Evolutionary conservation across 1,140 invertebrate species (phyloP).

Genomic region (Lasioglossum baleicum): DNA sequence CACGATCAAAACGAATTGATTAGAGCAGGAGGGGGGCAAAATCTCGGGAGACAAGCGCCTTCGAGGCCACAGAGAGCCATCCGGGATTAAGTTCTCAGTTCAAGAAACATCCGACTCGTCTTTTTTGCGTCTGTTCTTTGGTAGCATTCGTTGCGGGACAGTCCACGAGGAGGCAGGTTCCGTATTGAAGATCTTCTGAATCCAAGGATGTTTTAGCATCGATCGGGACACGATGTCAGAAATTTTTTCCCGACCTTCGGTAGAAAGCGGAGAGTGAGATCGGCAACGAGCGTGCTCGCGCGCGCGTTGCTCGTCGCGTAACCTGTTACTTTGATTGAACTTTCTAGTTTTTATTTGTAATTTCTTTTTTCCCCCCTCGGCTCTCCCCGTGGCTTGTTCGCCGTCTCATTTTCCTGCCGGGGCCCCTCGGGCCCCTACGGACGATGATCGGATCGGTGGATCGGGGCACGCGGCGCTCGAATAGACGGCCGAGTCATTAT

Average conservation of each 20-base stretch:
- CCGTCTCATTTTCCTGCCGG: background rate
- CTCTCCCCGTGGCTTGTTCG: background rate
- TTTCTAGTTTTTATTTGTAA: slow-evolving; percentile 21
- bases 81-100: background rate
- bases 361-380: background rate
- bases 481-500: slow-evolving; percentile 32
- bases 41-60: background rate
- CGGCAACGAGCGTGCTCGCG: background rate
- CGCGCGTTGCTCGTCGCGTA: background rate
- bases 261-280: slow-evolving; percentile 13
- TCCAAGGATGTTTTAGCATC: background rate
- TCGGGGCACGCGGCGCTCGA: background rate
- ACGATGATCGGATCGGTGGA: slow-evolving; percentile 7
- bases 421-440: slow-evolving; percentile 1
- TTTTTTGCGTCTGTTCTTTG: background rate
- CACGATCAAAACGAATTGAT: too few relatives aligned
- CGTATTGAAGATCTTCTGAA: background rate
- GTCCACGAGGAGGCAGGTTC: background rate
- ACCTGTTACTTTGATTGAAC: slow-evolving; percentile 30
- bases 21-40: too few relatives aligned
- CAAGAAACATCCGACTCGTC: background rate
- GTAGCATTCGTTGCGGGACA: background rate
- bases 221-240: background rate
- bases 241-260: background rate
- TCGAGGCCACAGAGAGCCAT: background rate